Percentiles rank a stretch among this genome's conserved stretches.
Evolutionary conservation across 2,797 vertebrate species (phyloP).

Genomic region (Poecilia picta): DNA sequence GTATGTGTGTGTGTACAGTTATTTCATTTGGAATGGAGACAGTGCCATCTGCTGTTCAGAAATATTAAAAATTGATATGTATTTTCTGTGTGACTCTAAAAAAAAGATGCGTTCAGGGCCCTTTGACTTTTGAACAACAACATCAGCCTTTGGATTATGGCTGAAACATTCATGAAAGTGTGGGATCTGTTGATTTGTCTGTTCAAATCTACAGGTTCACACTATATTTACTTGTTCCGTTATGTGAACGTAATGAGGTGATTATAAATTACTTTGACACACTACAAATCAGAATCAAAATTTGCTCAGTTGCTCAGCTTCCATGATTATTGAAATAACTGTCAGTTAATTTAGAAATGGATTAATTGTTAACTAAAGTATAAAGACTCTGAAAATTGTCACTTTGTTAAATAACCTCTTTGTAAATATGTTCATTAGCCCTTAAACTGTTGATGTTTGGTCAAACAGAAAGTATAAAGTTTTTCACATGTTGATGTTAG

Average conservation of each 20-base stretch:
- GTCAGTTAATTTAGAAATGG: too few species aligned
- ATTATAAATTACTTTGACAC: background rate
- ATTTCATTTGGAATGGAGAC: slow-evolving; percentile 44
- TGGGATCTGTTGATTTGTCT: background rate
- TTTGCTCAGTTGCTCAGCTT: background rate
- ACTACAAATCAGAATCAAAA: background rate
- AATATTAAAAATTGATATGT: background rate
- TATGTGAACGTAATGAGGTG: background rate
- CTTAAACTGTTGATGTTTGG: too few species aligned
- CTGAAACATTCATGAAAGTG: background rate
- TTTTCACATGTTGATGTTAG: too few species aligned
- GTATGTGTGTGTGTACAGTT: background rate
- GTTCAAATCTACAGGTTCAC: background rate
- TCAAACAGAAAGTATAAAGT: too few species aligned
- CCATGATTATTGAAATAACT: background rate
- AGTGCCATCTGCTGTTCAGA: slow-evolving; percentile 75
- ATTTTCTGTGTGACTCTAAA: background rate
- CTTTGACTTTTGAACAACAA: background rate
- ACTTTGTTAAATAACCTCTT: too few species aligned
- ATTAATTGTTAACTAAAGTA: too few species aligned
- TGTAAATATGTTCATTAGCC: too few species aligned
- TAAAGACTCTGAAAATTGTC: too few species aligned
- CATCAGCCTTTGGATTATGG: background rate
- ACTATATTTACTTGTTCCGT: background rate
- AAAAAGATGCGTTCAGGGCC: background rate